Conservation (phyloP, 2,113 vertebrate genomes). For the Trogon surrucura region DNA sequence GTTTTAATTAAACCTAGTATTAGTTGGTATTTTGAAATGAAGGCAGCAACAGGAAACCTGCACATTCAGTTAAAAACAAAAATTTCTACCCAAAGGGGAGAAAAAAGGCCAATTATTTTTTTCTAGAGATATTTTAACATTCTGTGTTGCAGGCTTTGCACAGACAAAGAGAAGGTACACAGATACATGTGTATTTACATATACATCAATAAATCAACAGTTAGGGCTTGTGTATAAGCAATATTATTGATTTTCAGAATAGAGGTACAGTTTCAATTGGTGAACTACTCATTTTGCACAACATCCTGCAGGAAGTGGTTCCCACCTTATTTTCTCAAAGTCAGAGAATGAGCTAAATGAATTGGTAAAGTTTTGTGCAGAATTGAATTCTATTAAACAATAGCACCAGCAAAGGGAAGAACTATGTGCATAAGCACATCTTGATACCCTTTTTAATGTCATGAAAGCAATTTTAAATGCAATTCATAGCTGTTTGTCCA, state of each 20-base stretch:
- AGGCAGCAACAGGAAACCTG: conserved; percentile 45
- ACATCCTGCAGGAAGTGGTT: not conserved
- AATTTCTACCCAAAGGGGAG: conserved; percentile 44
- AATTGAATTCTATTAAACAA: not conserved
- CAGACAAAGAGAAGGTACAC: not conserved
- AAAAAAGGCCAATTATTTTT: conserved; percentile 55
- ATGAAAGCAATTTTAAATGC: not conserved
- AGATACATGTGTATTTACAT: not conserved
- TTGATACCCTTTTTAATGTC: not conserved
- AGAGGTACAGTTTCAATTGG: not conserved
- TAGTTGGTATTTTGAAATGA: conserved; percentile 30
- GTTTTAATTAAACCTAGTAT: conserved; percentile 49
- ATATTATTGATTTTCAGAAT: conserved; percentile 28
- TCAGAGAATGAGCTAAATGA: not conserved
- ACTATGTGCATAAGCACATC: not conserved
- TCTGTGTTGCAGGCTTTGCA: not conserved
- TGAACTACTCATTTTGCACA: not conserved
- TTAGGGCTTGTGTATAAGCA: not conserved
- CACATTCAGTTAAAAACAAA: conserved; percentile 41
- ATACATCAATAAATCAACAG: not conserved
- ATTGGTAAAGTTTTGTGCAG: not conserved
- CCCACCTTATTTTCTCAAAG: not conserved
- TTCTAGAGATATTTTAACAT: conserved; percentile 32
- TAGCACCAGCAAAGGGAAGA: not conserved
- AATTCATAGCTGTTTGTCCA: not conserved